Evolutionary conservation across 2,888 invertebrate genomes (phyloP).

Genomic region (Geophilus truncorum): DNA sequence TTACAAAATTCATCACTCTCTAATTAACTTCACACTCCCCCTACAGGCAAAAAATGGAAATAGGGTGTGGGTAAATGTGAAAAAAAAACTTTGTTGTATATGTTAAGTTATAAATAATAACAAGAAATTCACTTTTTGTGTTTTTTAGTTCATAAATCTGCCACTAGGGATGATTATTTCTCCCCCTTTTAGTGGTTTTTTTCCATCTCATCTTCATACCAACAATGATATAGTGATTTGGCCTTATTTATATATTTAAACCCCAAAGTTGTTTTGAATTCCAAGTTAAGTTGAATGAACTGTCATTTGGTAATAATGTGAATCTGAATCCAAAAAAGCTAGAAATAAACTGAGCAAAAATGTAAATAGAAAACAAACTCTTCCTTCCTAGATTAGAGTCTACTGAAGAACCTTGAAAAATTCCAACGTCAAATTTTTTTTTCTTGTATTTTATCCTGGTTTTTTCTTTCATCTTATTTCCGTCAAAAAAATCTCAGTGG

Average conservation of each 20-base stretch:
- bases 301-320: background rate
- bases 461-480: background rate
- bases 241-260: too few relatives aligned
- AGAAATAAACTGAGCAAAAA: background rate
- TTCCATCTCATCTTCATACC: too few relatives aligned
- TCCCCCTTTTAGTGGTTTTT: too few relatives aligned
- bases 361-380: background rate
- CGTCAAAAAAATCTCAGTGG: background rate
- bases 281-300: background rate
- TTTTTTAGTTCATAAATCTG: background rate
- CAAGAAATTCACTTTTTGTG: background rate
- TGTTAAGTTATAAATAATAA: too few relatives aligned
- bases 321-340: background rate
- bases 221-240: too few relatives aligned
- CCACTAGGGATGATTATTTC: background rate
- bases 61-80: too few relatives aligned
- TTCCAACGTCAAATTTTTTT: background rate
- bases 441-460: too few relatives aligned
- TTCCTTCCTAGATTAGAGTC: background rate
- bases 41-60: too few relatives aligned
- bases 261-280: too few relatives aligned
- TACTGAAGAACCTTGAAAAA: background rate
- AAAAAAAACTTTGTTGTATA: too few relatives aligned
- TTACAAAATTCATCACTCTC: too few relatives aligned
- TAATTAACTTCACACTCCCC: too few relatives aligned